Conservation (phyloP, 30 jellyfish, hydroid and myxozoan genomes). For the Aurelia aurita region DNA sequence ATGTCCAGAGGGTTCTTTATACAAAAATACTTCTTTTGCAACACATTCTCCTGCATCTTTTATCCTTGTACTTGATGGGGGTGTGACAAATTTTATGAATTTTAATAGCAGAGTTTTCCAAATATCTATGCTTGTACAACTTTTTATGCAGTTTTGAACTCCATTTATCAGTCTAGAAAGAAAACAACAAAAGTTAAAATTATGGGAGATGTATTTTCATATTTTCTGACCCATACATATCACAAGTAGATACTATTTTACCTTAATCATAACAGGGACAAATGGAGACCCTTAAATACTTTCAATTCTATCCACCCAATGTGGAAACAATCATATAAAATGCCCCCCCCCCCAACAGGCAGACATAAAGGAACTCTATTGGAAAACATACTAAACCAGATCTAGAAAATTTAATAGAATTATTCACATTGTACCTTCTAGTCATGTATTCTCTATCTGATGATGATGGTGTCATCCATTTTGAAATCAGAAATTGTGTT, state of each 20-base stretch:
- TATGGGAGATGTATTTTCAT: no score
- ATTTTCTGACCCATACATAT: no score
- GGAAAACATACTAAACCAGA: no score
- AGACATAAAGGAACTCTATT: no score
- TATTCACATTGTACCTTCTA: conserved; percentile 52
- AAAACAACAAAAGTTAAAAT: no score
- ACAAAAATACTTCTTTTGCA: conserved; percentile 88
- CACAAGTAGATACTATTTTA: no score
- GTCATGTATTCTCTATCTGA: conserved; percentile 92
- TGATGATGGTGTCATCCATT: conserved; percentile 97
- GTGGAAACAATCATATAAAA: no score
- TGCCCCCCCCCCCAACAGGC: no score
- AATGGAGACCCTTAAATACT: no score
- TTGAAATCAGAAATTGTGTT: conserved; percentile 85
- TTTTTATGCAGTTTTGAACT: conserved; percentile 49
- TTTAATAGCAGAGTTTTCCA: conserved; percentile 52
- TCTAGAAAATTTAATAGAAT: not conserved
- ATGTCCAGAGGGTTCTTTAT: conserved; percentile 79
- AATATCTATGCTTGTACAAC: conserved; percentile 19
- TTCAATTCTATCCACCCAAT: no score
- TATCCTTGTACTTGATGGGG: conserved; percentile 58
- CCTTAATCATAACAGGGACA: no score
- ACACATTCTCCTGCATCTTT: conserved; percentile 90
- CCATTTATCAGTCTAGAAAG: conserved; percentile 56
- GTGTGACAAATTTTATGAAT: conserved; percentile 33